Evolutionary conservation across 1,140 invertebrate genomes (phyloP).

Genomic region (Caenorhabditis brenneri): DNA sequence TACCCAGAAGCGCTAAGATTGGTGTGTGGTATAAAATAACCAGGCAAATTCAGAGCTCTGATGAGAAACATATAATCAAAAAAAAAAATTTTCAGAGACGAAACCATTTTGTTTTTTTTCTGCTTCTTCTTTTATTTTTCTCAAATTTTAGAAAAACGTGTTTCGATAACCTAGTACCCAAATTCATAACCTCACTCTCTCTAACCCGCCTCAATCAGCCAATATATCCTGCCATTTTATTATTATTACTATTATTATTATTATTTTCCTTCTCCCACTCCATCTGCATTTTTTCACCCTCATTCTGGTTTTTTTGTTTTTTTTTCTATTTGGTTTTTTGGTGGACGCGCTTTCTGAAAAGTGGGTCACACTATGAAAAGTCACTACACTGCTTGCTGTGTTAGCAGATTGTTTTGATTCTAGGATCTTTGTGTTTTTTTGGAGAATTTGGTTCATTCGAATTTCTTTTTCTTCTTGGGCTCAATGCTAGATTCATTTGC

Average conservation of each 20-base stretch:
- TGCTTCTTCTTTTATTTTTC: not conserved
- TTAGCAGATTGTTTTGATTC: constrained; percentile 26
- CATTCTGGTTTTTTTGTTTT: not conserved
- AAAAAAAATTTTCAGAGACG: not conserved
- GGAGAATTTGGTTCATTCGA: not conserved
- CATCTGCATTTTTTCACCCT: no score
- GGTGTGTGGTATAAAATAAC: not conserved
- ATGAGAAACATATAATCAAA: constrained; percentile 1
- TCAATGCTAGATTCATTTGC: no score
- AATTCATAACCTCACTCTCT: no score
- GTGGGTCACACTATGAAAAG: not conserved
- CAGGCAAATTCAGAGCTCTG: not conserved
- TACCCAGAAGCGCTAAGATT: not conserved
- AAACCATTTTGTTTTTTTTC: not conserved
- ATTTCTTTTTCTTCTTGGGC: no score
- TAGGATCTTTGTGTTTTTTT: not conserved
- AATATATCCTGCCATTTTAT: not conserved
- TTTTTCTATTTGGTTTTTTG: not conserved
- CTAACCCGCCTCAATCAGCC: no score
- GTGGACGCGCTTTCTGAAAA: not conserved
- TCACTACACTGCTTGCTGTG: not conserved
- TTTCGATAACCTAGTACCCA: no score
- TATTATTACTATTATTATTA: not conserved
- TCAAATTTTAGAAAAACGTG: no score
- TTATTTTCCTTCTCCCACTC: not conserved